Conservation (phyloP, 1,140 invertebrate genomes). For the Bombyx mori region ASM3026992v2 NC_085115.1:14228001-14228500, state of each 20-base stretch:
- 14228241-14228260: constrained; percentile 25
- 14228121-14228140: constrained; percentile 16
- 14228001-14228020: neutral
- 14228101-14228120: constrained; percentile 15
- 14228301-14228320: constrained; percentile 28
- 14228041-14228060: constrained; percentile 5
- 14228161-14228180: constrained; percentile 19
- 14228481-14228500: no score
- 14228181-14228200: constrained; percentile 11
- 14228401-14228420: constrained; percentile 29
- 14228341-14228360: constrained; percentile 17
- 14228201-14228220: constrained; percentile 23
- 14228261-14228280: constrained; percentile 12
- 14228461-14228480: no score
- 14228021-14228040: constrained; percentile 6
- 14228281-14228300: constrained; percentile 24
- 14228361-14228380: constrained; percentile 4
- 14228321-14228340: constrained; percentile 21
- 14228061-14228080: constrained; percentile 6
- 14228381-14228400: constrained; percentile 14
- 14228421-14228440: constrained; percentile 42
- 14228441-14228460: constrained; percentile 6
- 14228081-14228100: constrained; percentile 4
- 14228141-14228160: constrained; percentile 15
- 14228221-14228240: constrained; percentile 23